phyloP scores from a whole-genome alignment of 2,888 invertebrate species.

The Leptinotarsa peninsularis region DNA sequence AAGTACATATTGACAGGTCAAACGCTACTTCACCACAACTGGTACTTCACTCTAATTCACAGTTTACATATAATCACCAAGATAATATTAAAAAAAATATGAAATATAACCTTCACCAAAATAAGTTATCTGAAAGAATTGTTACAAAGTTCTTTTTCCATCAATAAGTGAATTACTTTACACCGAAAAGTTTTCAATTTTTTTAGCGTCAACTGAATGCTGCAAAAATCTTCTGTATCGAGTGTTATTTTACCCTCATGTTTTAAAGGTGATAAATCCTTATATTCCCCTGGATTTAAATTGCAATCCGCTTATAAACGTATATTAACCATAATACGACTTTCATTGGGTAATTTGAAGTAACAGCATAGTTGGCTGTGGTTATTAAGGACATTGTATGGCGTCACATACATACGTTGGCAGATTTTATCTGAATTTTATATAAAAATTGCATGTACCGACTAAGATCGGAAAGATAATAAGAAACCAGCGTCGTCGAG shows the following conservation, averaged over 20 bases:
- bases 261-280: background rate
- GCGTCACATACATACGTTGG: conserved; percentile 29
- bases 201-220: no score
- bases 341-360: conserved; percentile 31
- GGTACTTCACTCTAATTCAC: no score
- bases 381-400: conserved; percentile 29
- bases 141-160: no score
- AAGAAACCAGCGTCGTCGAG: background rate
- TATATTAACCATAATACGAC: conserved; percentile 33
- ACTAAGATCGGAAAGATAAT: conserved; percentile 10
- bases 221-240: background rate
- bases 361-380: conserved; percentile 29
- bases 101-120: no score
- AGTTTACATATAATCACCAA: no score
- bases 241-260: conserved; percentile 9
- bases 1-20: no score
- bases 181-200: no score
- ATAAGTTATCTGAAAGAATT: no score
- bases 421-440: conserved; percentile 29
- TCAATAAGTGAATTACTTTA: no score
- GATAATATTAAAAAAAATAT: no score
- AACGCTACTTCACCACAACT: no score
- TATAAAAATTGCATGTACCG: conserved; percentile 23
- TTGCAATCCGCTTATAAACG: conserved; percentile 24
- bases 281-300: background rate